Conservation (phyloP, 1,140 invertebrate species). For the Anthonomus grandis region DNA sequence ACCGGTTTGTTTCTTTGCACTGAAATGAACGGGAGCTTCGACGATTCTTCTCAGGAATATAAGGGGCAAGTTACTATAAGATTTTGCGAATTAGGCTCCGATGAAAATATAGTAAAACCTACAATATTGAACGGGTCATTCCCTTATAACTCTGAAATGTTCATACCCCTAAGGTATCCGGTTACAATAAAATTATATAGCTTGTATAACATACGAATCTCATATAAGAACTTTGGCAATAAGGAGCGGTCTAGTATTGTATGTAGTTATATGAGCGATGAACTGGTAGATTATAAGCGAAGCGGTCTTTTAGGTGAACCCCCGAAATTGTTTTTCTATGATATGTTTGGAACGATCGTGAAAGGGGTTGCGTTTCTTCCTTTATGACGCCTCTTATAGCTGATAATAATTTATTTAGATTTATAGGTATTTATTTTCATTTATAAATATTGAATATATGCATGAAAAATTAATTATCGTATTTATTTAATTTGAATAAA, state of each 20-base stretch:
- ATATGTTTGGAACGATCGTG: constrained; percentile 37
- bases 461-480: no score
- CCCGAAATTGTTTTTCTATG: constrained; percentile 31
- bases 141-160: constrained; percentile 31
- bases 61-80: constrained; percentile 23
- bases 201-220: constrained; percentile 37
- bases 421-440: no score
- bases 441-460: no score
- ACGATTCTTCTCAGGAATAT: constrained; percentile 7
- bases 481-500: no score
- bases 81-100: constrained; percentile 27
- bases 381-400: no score
- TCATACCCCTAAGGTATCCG: constrained; percentile 30
- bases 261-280: constrained; percentile 38
- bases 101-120: constrained; percentile 21
- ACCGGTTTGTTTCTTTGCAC: constrained; percentile 32
- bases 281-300: constrained; percentile 26
- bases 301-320: no score
- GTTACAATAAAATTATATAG: constrained; percentile 29
- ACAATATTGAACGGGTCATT: constrained; percentile 25
- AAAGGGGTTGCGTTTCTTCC: constrained; percentile 42
- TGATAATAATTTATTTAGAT: no score
- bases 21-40: constrained; percentile 21
- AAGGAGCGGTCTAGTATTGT: constrained; percentile 23
- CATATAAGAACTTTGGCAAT: constrained; percentile 28